These are phyloP conservation scores for Trachelus troglodyta DNA, from an alignment of 2,888 invertebrate genomes.

Conservation along the genomic window DNA sequence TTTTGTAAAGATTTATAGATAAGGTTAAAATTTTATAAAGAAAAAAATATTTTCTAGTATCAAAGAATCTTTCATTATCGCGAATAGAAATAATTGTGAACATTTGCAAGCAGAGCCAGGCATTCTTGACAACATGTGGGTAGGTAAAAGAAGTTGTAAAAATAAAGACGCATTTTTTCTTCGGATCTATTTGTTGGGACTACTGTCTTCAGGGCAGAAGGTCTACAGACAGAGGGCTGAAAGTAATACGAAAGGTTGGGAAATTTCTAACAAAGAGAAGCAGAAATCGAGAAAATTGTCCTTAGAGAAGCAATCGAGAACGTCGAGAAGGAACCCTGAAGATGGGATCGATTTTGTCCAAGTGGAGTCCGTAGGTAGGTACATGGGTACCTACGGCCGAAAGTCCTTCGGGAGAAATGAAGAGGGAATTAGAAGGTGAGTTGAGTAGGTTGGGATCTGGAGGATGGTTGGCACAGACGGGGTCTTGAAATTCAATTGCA, in stretches of 20 bases:
- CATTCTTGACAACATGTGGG: background rate
- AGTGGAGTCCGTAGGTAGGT: background rate
- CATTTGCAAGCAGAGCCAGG: background rate
- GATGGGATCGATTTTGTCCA: background rate
- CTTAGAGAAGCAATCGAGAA: background rate
- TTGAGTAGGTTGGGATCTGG: background rate
- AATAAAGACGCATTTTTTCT: background rate
- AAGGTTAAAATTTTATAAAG: background rate
- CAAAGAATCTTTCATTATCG: background rate
- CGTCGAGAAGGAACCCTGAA: background rate
- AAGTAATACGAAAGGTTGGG: background rate
- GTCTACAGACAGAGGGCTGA: background rate
- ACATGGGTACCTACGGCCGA: background rate
- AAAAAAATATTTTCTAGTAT: background rate
- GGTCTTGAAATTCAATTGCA: constrained; percentile 2
- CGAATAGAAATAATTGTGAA: background rate
- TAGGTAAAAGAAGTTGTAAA: background rate
- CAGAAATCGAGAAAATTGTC: background rate
- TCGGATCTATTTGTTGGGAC: background rate
- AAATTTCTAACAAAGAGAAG: background rate
- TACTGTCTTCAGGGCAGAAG: background rate
- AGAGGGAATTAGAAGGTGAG: background rate
- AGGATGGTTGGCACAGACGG: background rate
- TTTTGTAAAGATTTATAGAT: background rate
- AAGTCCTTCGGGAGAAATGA: background rate